phyloP scores from a whole-genome alignment of 2,113 vertebrate genomes.

The Macquaria australasica region DNA sequence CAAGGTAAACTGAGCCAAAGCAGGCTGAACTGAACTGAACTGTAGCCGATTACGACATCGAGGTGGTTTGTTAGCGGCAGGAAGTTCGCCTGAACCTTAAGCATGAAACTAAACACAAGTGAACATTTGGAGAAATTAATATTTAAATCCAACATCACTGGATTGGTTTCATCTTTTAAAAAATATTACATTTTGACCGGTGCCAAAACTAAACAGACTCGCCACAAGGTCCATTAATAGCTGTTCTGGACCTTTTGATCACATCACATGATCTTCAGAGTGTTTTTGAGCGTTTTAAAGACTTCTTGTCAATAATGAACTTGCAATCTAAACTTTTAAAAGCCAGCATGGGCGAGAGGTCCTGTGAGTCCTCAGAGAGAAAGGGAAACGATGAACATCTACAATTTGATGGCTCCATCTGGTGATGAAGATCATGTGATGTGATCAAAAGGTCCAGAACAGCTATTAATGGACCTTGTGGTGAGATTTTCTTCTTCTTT shows the following conservation, averaged over 20 bases:
- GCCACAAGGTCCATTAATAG: not conserved
- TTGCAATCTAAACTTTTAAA: not conserved
- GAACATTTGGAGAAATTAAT: not conserved
- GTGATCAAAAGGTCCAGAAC: not conserved
- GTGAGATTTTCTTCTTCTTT: too few species aligned
- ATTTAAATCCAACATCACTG: not conserved
- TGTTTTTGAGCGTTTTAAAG: not conserved
- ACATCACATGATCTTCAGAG: not conserved
- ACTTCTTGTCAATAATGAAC: not conserved
- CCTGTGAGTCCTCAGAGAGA: too few species aligned
- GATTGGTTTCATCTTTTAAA: not conserved
- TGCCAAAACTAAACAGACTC: too few species aligned
- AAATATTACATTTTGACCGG: too few species aligned
- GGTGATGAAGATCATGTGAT: not conserved
- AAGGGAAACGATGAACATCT: too few species aligned
- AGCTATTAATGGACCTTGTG: not conserved
- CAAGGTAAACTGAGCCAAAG: constrained; percentile 16
- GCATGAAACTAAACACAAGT: not conserved
- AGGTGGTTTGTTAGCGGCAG: too few species aligned
- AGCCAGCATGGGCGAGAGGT: too few species aligned
- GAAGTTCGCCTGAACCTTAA: not conserved
- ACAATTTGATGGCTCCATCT: too few species aligned
- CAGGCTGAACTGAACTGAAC: not conserved
- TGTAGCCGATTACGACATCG: not conserved
- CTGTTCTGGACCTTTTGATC: not conserved